Conservation (phyloP, 2,888 invertebrate genomes). For the Carterocephalus palaemon region DNA sequence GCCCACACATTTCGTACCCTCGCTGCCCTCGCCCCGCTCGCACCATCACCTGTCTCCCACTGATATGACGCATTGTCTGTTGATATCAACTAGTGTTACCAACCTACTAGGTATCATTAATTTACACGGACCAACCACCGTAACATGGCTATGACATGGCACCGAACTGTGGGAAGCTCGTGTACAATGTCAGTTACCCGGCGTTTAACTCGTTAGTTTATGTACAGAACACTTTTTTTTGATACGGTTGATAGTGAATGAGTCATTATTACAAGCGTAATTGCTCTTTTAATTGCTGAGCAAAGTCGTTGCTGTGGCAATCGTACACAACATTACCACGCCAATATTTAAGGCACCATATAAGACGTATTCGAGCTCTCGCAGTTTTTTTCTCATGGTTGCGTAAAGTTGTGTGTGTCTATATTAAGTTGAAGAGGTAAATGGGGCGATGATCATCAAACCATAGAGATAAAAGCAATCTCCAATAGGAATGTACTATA, state of each 20-base stretch:
- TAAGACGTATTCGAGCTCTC: too few species aligned
- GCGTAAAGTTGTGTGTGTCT: too few species aligned
- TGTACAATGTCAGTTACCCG: conserved; percentile 16
- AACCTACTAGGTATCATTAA: conserved; percentile 42
- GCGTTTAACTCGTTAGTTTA: conserved; percentile 15
- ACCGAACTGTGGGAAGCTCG: conserved; percentile 16
- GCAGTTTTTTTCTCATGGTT: too few species aligned
- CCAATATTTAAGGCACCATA: too few species aligned
- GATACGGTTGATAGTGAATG: conserved; percentile 15
- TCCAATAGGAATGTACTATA: too few species aligned
- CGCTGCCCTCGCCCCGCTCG: conserved; percentile 34
- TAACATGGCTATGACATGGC: conserved; percentile 34
- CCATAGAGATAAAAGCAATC: too few species aligned
- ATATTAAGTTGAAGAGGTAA: too few species aligned
- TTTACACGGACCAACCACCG: conserved; percentile 29
- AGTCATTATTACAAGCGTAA: conserved; percentile 21
- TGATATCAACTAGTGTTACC: conserved; percentile 24
- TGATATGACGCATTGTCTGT: conserved; percentile 42
- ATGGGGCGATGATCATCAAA: too few species aligned
- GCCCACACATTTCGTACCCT: conserved; percentile 10
- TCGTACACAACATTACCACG: background rate
- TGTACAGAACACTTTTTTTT: conserved; percentile 8
- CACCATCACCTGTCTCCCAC: conserved; percentile 40
- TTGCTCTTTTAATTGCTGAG: conserved; percentile 9
- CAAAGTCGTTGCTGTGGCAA: conserved; percentile 16